Evolutionary conservation across 1,140 invertebrate genomes (phyloP).

Genomic region (Thaumetopoea pityocampa): DNA sequence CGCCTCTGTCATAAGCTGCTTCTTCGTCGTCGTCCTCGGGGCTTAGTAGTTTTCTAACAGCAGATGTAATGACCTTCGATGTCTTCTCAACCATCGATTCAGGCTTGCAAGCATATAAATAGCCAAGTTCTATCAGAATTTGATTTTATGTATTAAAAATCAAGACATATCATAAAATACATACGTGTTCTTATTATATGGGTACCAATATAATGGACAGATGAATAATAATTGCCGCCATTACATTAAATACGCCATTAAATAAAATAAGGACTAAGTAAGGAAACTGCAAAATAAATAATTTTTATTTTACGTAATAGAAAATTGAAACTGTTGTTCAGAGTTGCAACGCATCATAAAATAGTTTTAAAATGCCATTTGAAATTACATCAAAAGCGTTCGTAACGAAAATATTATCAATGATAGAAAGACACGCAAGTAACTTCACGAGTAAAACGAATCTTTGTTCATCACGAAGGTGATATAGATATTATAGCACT

Average conservation of each 20-base stretch:
- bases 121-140: conserved; percentile 2
- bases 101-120: conserved; percentile 52
- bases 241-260: no score
- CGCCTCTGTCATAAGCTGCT: conserved; percentile 74
- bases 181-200: background rate
- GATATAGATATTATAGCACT: background rate
- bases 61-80: conserved; percentile 63
- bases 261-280: no score
- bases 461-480: background rate
- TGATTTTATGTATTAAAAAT: background rate
- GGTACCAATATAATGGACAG: no score
- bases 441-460: background rate
- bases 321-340: conserved; percentile 1
- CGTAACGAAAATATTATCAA: conserved; percentile 5
- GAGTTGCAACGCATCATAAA: no score
- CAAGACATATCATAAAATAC: background rate
- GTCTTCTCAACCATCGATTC: conserved; percentile 73
- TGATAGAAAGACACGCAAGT: conserved; percentile 1
- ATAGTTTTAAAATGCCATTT: no score
- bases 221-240: no score
- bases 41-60: conserved; percentile 63
- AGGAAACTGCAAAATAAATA: background rate
- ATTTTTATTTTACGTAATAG: background rate
- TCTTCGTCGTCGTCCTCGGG: conserved; percentile 64
- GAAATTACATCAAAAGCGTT: background rate